phyloP scores from a whole-genome alignment of 2,797 vertebrate species.

The Oryzias dopingdopingensis region DNA sequence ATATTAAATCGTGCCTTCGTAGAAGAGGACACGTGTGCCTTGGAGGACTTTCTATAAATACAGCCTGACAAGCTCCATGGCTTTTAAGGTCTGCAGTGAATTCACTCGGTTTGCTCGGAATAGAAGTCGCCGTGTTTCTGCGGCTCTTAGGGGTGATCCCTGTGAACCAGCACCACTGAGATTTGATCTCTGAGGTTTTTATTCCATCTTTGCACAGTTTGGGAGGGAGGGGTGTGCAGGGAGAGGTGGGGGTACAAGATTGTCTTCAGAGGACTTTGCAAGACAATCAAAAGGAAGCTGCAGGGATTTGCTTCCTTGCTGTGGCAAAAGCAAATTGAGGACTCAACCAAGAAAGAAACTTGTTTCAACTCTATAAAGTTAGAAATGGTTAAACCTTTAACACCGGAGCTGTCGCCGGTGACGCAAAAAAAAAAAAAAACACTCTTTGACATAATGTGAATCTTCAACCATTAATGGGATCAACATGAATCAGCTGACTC shows the following conservation, averaged over 20 bases:
- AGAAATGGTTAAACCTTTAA: too few relatives aligned
- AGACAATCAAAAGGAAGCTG: constrained; percentile 28
- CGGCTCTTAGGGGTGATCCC: constrained; percentile 61
- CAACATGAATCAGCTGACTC: too few relatives aligned
- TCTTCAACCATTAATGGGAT: too few relatives aligned
- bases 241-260: background rate
- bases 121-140: constrained; percentile 56
- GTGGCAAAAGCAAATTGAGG: background rate
- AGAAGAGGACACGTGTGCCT: constrained; percentile 73
- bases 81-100: constrained; percentile 65
- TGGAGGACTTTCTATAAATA: constrained; percentile 76
- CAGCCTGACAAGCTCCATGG: constrained; percentile 70
- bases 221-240: constrained; percentile 16
- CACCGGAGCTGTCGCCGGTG: too few relatives aligned
- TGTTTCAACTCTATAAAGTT: too few relatives aligned
- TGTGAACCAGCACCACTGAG: constrained; percentile 48
- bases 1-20: constrained; percentile 71
- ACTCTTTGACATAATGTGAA: too few relatives aligned
- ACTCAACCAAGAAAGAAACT: constrained; percentile 4
- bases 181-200: constrained; percentile 50
- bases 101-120: constrained; percentile 56
- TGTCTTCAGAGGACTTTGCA: constrained; percentile 8
- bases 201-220: constrained; percentile 29
- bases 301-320: background rate
- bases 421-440: too few relatives aligned